Evolutionary conservation across 2,797 vertebrate genomes (phyloP).

Genomic region (Glossophaga mutica): DNA sequence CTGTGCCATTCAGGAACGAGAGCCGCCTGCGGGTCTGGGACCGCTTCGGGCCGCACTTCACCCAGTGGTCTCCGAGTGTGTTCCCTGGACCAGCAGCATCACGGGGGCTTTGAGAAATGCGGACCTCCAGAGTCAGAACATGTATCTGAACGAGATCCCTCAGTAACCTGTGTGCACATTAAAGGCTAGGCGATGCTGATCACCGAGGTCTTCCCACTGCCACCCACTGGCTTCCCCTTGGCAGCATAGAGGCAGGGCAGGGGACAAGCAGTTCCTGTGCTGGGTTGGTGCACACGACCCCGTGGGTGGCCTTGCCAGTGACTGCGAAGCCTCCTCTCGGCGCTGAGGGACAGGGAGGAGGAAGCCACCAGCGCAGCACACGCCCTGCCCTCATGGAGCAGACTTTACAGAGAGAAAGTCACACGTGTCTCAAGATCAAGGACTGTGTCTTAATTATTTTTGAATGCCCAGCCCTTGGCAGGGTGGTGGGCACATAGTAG

Average conservation of each 20-base stretch:
- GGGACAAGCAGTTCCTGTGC: not conserved
- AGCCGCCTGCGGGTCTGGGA: not conserved
- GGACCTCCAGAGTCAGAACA: not conserved
- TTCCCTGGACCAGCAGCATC: not conserved
- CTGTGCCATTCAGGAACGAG: not conserved
- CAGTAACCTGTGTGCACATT: not conserved
- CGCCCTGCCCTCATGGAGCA: not conserved
- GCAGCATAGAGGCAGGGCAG: not conserved
- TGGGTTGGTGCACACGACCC: not conserved
- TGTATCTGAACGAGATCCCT: not conserved
- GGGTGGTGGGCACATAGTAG: not conserved
- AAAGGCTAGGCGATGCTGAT: not conserved
- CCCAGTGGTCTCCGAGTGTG: not conserved
- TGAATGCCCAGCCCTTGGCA: not conserved
- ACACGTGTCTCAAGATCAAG: not conserved
- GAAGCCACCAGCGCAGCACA: not conserved
- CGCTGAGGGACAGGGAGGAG: not conserved
- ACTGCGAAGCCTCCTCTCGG: not conserved
- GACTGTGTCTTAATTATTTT: not conserved
- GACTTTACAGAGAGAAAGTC: not conserved
- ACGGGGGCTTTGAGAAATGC: not conserved
- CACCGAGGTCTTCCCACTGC: not conserved
- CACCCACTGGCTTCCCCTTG: not conserved
- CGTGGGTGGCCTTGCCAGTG: not conserved
- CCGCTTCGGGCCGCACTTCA: not conserved